Percentiles rank a stretch among this genome's conserved stretches.
Evolutionary conservation across 1,140 invertebrate species (phyloP).

Genomic region (Ceratina australensis): DNA sequence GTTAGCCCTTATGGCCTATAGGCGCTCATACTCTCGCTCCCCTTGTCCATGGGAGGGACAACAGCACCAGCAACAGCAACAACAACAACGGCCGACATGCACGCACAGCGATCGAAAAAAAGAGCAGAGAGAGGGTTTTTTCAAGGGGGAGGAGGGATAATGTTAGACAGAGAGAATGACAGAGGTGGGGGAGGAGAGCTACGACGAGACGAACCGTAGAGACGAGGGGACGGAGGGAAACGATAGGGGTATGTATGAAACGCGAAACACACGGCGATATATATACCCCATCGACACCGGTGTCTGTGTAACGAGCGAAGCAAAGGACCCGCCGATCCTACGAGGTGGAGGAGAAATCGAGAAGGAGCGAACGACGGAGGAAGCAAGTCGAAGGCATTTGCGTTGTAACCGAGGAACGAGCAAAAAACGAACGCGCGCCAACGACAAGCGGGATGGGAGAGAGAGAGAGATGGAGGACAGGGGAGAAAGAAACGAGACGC

Average conservation of each 20-base stretch:
- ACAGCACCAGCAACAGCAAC: conserved; percentile 53
- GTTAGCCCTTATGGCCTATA: conserved; percentile 79
- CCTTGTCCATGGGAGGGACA: conserved; percentile 54
- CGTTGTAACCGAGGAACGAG: conserved; percentile 47
- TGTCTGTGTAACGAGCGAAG: conserved; percentile 68
- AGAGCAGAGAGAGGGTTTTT: conserved; percentile 45
- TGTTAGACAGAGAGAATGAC: neutral
- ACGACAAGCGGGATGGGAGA: conserved; percentile 25
- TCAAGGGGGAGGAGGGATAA: conserved; percentile 22
- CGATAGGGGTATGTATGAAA: conserved; percentile 64
- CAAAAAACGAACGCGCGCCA: conserved; percentile 47
- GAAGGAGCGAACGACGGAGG: conserved; percentile 38
- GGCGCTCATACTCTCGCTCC: conserved; percentile 69
- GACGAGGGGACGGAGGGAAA: conserved; percentile 10
- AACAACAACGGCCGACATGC: conserved; percentile 58
- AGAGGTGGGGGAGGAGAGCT: conserved; percentile 6
- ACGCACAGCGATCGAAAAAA: conserved; percentile 45
- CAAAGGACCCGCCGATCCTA: conserved; percentile 61
- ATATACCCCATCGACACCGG: conserved; percentile 72
- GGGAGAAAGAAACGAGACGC: neutral
- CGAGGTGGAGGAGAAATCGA: conserved; percentile 49
- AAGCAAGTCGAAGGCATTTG: conserved; percentile 31
- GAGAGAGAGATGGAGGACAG: neutral
- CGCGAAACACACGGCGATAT: conserved; percentile 70
- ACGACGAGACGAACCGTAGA: neutral